Evolutionary conservation across 64 coral and sea anemone species (phyloP).

Genomic region (Platygyra sinensis): DNA sequence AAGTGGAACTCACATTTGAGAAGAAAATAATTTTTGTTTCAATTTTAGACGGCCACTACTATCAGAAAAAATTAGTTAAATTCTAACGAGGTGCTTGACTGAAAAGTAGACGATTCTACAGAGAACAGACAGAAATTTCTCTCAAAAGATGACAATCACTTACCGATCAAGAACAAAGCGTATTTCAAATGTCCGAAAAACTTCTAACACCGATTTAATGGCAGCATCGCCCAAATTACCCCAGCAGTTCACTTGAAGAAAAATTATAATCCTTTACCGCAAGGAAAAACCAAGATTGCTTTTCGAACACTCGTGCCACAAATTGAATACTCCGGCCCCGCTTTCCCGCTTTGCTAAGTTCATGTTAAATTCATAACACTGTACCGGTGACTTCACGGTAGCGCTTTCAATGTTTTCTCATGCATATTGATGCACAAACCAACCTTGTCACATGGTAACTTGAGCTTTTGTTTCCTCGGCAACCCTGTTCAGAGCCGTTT

Average conservation of each 20-base stretch:
- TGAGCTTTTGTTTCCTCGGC: neutral
- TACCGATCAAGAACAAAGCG: conserved; percentile 11
- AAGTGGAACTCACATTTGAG: neutral
- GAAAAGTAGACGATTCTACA: neutral
- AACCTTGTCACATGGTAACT: neutral
- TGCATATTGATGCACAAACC: conserved; percentile 27
- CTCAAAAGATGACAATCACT: neutral
- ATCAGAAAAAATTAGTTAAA: neutral
- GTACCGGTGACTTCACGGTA: conserved; percentile 45
- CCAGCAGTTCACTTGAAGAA: neutral
- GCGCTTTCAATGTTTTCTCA: conserved; percentile 21
- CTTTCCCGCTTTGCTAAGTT: conserved; percentile 9
- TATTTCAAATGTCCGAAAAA: conserved; percentile 26
- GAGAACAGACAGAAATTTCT: neutral
- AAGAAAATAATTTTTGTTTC: neutral
- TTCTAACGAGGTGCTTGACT: neutral
- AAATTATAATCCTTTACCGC: neutral
- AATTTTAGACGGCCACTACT: neutral
- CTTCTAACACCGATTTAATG: neutral
- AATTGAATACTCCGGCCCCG: neutral
- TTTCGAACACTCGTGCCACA: conserved; percentile 8
- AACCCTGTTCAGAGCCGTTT: neutral
- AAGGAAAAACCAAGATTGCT: neutral
- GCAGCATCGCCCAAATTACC: neutral
- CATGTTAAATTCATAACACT: conserved; percentile 41